Base-by-base conservation (phyloP, 2,113 vertebrate species). In the Crotophaga sulcirostris region DNA sequence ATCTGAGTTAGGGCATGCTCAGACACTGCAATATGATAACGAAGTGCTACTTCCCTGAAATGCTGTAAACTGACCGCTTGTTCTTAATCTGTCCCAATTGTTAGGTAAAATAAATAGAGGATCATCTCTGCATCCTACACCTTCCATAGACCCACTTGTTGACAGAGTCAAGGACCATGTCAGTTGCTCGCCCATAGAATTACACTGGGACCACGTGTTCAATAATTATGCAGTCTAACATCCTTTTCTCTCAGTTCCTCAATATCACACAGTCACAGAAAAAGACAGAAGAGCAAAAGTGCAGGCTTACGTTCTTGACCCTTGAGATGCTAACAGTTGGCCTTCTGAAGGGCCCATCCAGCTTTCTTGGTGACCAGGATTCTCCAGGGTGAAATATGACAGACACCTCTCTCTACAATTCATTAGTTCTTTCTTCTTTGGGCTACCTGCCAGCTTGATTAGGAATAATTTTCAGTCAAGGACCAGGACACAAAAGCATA, bases 61-160 rank as follows among this genome's bases (percentile, higher is more conserved):
- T 90, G 73, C 42, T 25, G 20, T 63, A 84, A 88, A 90, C 47
- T 69, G 83, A 90, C 75, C 74, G 82, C 84, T 95, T 91, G 84
- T 54, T 87, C 92, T 84, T 89, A 84, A 94, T 89, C 89, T 89
- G 55, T 67, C 90, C 79, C 88, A 92, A 34, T 33, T 70, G 68
- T 26, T 26, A 94, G 79, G 77, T 51, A 91, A 80, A 80, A 76
- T 55, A 67, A 81, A 66, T 10, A 78, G 38, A 76, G 56, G 16
- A 73, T 56, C 74, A 89, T 40, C 36, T 76, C 64, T 40, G 16
- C 54, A 89, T 67, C 31, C 49, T 75, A 31, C 1, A 2, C 31
- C 24, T 82, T 60, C 34, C 52, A 86, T 31, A 87, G 60, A 87
- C 59, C 44, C 58, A 77, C 83, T 84, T 86, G 69, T 67, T 92